Evolutionary conservation across 2,888 invertebrate genomes (phyloP).

Genomic region (Lobophora halterata): DNA sequence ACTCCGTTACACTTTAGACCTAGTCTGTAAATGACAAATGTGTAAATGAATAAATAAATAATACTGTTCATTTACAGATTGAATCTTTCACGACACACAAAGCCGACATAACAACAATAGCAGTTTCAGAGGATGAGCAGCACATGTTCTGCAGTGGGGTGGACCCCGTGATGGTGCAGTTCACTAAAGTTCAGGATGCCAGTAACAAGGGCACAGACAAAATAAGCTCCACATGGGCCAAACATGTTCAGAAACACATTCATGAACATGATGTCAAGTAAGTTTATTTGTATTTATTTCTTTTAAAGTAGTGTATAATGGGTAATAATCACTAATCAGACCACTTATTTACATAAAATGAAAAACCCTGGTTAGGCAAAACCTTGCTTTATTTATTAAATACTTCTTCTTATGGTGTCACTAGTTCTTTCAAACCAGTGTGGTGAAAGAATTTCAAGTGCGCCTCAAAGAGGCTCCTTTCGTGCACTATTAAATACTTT

Average conservation of each 20-base stretch:
- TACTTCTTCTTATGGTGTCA: too few relatives aligned
- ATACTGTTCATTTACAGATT: slow-evolving; percentile 67
- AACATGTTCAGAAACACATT: slow-evolving; percentile 87
- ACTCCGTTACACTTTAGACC: too few relatives aligned
- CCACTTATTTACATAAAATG: too few relatives aligned
- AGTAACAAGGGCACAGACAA: slow-evolving; percentile 44
- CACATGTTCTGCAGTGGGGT: slow-evolving; percentile 90
- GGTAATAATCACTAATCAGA: too few relatives aligned
- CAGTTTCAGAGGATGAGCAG: slow-evolving; percentile 85
- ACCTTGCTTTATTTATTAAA: too few relatives aligned
- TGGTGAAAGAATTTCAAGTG: too few relatives aligned
- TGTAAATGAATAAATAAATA: too few relatives aligned
- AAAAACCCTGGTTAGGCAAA: too few relatives aligned
- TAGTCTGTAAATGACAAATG: slow-evolving; percentile 5
- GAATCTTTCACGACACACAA: slow-evolving; percentile 90
- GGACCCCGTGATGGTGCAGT: slow-evolving; percentile 89
- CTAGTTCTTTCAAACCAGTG: too few relatives aligned
- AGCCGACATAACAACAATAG: slow-evolving; percentile 89
- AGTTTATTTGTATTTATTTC: slow-evolving; percentile 3
- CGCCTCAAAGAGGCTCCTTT: too few relatives aligned
- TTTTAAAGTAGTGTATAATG: too few relatives aligned
- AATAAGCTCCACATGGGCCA: slow-evolving; percentile 88
- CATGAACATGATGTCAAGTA: slow-evolving; percentile 93
- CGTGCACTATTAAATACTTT: too few relatives aligned
- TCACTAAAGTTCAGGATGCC: slow-evolving; percentile 84